Evolutionary conservation across 2,113 vertebrate genomes (phyloP).

Genomic region (Solenodon paradoxus): DNA sequence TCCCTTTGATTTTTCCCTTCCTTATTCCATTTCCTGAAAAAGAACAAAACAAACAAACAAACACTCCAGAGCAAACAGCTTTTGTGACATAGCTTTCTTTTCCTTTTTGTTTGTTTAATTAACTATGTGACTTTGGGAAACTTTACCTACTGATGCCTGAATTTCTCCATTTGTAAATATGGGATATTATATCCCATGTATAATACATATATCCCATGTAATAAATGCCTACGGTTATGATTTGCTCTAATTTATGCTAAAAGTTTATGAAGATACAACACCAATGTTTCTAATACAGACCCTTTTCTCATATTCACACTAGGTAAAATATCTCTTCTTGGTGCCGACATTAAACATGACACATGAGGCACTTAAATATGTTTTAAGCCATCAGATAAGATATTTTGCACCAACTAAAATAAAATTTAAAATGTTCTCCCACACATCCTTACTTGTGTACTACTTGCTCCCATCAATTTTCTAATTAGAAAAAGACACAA

Average conservation of each 20-base stretch:
- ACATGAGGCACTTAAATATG: not conserved
- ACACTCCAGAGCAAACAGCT: not conserved
- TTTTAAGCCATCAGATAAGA: not conserved
- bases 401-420: not conserved
- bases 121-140: not conserved
- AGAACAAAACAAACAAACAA: not conserved
- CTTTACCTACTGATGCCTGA: not conserved
- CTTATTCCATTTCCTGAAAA: not conserved
- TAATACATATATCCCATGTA: no score
- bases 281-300: not conserved
- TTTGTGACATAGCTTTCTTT: not conserved
- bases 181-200: not conserved
- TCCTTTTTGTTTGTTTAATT: not conserved
- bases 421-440: not conserved
- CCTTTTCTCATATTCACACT: not conserved
- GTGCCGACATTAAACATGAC: not conserved
- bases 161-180: not conserved
- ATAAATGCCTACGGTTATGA: not conserved
- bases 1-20: not conserved
- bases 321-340: not conserved
- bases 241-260: not conserved
- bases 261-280: not conserved
- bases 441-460: not conserved
- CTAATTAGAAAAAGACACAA: conserved; percentile 4
- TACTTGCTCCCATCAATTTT: not conserved